Evolutionary conservation across 2,113 vertebrate genomes (phyloP).

Genomic region (Gymnogyps californianus): DNA sequence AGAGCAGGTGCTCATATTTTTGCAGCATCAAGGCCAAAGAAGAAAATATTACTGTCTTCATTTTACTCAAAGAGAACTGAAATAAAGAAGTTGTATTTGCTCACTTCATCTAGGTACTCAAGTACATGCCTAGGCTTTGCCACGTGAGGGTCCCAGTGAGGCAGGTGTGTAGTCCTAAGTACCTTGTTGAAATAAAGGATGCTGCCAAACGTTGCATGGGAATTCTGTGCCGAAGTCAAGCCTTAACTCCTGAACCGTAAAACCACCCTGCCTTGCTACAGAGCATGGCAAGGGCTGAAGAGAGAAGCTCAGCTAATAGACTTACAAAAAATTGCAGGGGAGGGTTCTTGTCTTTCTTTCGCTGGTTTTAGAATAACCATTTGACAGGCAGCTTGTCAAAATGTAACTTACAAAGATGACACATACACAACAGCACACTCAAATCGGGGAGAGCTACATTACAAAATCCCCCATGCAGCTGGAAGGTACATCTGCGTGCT

Average conservation of each 20-base stretch:
- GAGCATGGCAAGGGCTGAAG: background rate
- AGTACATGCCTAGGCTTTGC: background rate
- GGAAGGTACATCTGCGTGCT: background rate
- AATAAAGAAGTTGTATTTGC: background rate
- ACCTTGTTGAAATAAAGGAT: background rate
- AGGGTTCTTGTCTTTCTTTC: background rate
- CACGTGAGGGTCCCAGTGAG: background rate
- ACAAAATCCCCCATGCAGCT: background rate
- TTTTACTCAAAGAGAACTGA: background rate
- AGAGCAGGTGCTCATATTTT: background rate
- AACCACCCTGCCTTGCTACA: background rate
- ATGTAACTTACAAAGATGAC: background rate
- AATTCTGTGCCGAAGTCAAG: background rate
- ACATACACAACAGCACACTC: background rate
- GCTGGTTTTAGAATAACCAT: background rate
- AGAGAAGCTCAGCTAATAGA: background rate
- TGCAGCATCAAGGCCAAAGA: background rate
- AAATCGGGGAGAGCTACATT: background rate
- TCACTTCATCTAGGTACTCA: background rate
- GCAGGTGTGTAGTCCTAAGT: background rate
- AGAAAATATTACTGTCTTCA: background rate
- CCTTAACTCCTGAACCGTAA: background rate
- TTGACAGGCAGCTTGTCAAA: constrained; percentile 39
- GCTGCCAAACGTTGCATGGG: background rate
- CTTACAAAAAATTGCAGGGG: background rate